These are phyloP conservation scores for Arge pagana DNA, from an alignment of 2,888 invertebrate species.

Conservation along the genomic window DNA sequence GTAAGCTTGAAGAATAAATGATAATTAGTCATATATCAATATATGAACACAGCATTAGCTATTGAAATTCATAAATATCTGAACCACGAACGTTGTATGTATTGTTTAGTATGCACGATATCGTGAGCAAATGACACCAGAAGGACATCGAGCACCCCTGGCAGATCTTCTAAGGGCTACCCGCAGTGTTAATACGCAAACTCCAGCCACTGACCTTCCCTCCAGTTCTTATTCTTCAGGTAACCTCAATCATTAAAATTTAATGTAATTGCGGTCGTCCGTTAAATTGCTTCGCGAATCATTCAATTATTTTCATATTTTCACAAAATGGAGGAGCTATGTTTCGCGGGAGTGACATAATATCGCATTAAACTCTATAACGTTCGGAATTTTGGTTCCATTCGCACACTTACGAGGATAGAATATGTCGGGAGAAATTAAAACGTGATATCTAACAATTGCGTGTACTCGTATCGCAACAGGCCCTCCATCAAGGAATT, in stretches of 20 bases:
- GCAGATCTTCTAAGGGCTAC: slow-evolving; percentile 73
- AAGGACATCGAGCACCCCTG: slow-evolving; percentile 84
- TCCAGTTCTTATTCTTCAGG: slow-evolving; percentile 74
- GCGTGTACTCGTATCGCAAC: slow-evolving; percentile 41
- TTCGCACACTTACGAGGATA: too few species aligned
- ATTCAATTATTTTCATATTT: not conserved
- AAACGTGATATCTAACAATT: slow-evolving; percentile 9
- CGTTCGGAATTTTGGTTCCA: too few species aligned
- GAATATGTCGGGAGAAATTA: slow-evolving; percentile 1
- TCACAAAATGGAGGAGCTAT: too few species aligned
- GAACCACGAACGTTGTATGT: not conserved
- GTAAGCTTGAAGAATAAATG: slow-evolving; percentile 57
- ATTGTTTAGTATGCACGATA: slow-evolving; percentile 50
- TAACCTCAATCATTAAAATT: slow-evolving; percentile 50
- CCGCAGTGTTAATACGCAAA: slow-evolving; percentile 83
- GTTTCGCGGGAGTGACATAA: too few species aligned
- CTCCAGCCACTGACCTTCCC: slow-evolving; percentile 73
- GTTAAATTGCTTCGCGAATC: too few species aligned
- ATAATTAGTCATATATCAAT: not conserved
- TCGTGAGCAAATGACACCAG: slow-evolving; percentile 72
- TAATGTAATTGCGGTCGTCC: not conserved
- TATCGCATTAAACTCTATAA: too few species aligned
- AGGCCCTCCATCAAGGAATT: slow-evolving; percentile 69
- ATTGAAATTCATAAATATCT: not conserved
- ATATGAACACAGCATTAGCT: too few species aligned